Evolutionary conservation across 37 sponge, comb jelly and placozoan genomes (phyloP), one percentile per base, ranked within the genome.

Genomic region (Halisarca cf. caerulea): DNA sequence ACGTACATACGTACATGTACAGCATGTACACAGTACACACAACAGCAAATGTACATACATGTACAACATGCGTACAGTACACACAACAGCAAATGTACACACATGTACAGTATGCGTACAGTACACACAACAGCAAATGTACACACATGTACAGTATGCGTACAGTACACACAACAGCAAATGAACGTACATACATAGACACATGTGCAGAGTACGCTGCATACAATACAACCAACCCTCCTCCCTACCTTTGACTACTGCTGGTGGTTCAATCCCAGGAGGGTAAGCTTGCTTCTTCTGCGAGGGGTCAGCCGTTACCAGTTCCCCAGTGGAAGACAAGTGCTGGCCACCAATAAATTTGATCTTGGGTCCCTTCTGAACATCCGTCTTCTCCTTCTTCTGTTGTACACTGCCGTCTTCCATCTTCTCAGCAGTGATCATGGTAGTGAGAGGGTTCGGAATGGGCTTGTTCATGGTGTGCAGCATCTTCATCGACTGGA

Each of bases 391-490:
- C 59, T 59, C 78, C 34, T 57, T 55, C 24, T 69, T 58, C 15
- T 40, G 60, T 1, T 47, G 34, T 35, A 59, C 23, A 5, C 30
- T 81, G n/a, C 45, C 47, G 32, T 27, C 88, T 34, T 70, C 61
- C 20, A 28, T 78, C 8, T 62, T 32, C 42, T 57, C 58, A 23
- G 61, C 35, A 2, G 28, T 58, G 42, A 71, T 4, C 18, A 55
- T 20, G 0, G 51, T 71, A 1, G 80, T 57, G 25, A 62, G 18
- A 9, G 51, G 51, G n/a, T 23, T 73, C 0, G 98, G 98, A 23
- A 97, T 86, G 41, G 98, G 91, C 82, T 97, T 97, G 25, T 94
- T 94, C 73, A 97, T 53, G 45, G 78, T 86, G 64, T 90, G 81
- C 71, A 95, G 80, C 78, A 64, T 87, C 37, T 86, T 80, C 60